Base-by-base conservation (phyloP, 1,140 invertebrate species). In the Drosophila arizonae region DNA sequence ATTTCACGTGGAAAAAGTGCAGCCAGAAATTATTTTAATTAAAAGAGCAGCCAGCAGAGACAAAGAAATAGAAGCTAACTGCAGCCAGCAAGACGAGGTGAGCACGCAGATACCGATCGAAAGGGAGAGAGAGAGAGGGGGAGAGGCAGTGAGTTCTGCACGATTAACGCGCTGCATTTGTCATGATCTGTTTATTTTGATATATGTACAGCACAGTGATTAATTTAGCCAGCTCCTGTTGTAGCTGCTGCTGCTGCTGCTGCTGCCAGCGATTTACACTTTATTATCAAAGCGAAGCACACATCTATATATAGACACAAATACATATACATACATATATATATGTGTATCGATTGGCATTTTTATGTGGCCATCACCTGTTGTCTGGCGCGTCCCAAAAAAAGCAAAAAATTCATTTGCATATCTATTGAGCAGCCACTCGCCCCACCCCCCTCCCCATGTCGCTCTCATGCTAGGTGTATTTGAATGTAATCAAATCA, bases 161-260 rank as follows among this genome's bases (percentile, higher is more conserved):
- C 82, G 84, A 87, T 88, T 87, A 77, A 68, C 61, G 48, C 56
- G 43, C 50, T 69, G 84, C 82, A 88, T 88, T 88, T 88, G 84
- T 88, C 84, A 88, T 88, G 84, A 88, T 88, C 84, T 88, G 84
- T 88, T 88, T 89, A 72, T 84, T 88, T 88, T 88, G 84, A 88
- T 88, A 58, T 72, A 88, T 88, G 39, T 65, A 80, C 69, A 58
- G 70, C 64, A 67, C 63, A 36, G 76, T 77, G 84, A 88, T 87
- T 87, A 77, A 87, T 87, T 86, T 82, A 72, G 68, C 72, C 64
- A 68, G 56, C 74, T 64, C 80, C 36, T 48, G 54, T 15, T 6
- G 43, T 9, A 15, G 36, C 61, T 65, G 78, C 36, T 63, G 58
- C 41, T 58, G 65, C 51, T 17, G 36, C 61, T 65, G 78, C 36